These are phyloP conservation scores for Spisula subtruncata DNA, from an alignment of 2,888 invertebrate species.

Conservation along the genomic window DNA sequence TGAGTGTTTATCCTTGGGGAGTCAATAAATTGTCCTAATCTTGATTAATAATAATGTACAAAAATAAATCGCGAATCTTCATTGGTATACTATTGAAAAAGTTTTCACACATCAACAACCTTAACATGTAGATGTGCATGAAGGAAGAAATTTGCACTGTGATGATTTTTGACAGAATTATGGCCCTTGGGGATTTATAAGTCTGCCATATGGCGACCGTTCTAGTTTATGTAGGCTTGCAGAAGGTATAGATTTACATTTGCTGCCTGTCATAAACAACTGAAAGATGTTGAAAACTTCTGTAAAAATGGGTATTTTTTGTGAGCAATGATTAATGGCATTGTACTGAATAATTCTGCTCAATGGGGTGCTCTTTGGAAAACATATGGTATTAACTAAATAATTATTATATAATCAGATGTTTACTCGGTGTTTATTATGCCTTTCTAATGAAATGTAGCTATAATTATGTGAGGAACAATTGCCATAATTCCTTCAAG, in stretches of 20 bases:
- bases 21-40: background rate
- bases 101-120: too few species aligned
- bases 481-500: too few species aligned
- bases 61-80: too few species aligned
- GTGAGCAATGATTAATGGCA: background rate
- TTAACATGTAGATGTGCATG: too few species aligned
- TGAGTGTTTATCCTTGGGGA: background rate
- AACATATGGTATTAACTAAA: background rate
- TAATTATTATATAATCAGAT: conserved; percentile 6
- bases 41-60: too few species aligned
- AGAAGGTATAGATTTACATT: background rate
- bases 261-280: background rate
- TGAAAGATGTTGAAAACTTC: too few species aligned
- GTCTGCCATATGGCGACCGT: too few species aligned
- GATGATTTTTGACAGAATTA: too few species aligned
- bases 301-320: too few species aligned
- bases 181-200: too few species aligned
- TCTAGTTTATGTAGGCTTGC: background rate
- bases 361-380: conserved; percentile 3
- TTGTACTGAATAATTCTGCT: background rate
- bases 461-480: background rate
- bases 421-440: background rate
- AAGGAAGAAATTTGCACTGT: too few species aligned
- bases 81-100: background rate
- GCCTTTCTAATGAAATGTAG: conserved; percentile 36